Conservation (phyloP, 2,113 vertebrate species). For the Panthera uncia region DNA sequence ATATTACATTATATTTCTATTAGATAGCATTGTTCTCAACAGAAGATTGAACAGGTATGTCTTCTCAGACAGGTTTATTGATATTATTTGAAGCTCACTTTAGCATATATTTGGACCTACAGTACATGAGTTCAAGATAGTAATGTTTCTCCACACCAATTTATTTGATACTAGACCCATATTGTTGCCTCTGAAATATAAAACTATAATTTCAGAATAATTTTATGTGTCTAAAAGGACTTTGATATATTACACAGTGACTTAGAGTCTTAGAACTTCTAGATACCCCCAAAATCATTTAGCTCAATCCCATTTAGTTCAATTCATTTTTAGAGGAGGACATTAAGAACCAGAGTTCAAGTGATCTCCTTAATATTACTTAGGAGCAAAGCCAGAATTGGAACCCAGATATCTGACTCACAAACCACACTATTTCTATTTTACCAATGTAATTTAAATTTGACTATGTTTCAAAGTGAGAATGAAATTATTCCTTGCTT, state of each 20-base stretch:
- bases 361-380: neutral
- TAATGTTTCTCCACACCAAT: neutral
- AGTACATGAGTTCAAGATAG: neutral
- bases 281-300: neutral
- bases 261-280: neutral
- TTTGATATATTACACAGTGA: neutral
- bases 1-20: neutral
- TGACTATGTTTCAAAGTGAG: constrained; percentile 6
- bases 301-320: neutral
- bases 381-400: neutral
- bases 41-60: neutral
- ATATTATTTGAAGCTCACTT: neutral
- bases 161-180: neutral
- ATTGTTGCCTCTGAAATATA: neutral
- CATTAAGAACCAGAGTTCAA: neutral
- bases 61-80: neutral
- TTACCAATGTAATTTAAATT: neutral
- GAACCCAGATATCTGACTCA: neutral
- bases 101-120: neutral
- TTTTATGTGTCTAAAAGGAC: neutral
- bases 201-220: neutral
- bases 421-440: neutral
- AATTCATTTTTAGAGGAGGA: neutral
- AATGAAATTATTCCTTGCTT: neutral
- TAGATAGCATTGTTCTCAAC: neutral